Percentiles rank a stretch among this genome's conserved stretches.
Evolutionary conservation across 2,113 vertebrate species (phyloP).

Genomic region (Andinoacara biseriatus): DNA sequence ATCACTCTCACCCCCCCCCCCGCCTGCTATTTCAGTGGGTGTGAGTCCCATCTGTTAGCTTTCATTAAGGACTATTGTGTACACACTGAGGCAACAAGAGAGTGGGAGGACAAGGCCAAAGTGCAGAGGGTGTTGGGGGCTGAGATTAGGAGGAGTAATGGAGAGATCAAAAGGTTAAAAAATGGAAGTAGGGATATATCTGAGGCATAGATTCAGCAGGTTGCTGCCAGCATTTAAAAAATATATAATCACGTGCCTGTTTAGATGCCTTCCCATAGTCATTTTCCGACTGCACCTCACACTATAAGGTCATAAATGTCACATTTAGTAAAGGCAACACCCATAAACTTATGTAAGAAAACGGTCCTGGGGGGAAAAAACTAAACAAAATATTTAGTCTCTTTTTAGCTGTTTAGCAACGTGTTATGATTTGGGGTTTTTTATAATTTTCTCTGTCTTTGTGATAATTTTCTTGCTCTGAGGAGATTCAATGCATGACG

Average conservation of each 20-base stretch:
- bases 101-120: neutral
- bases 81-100: neutral
- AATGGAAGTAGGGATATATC: neutral
- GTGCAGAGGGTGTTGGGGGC: neutral
- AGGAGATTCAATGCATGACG: too few species aligned
- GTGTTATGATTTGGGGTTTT: too few species aligned
- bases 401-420: too few species aligned
- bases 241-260: neutral
- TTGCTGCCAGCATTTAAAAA: neutral
- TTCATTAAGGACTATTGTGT: constrained; percentile 39
- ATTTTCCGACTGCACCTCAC: neutral
- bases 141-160: neutral
- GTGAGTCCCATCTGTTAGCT: neutral
- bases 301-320: neutral
- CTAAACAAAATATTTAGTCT: too few species aligned
- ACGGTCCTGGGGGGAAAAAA: too few species aligned
- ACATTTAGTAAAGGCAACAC: too few species aligned
- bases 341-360: too few species aligned
- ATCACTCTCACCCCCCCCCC: neutral
- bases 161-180: neutral
- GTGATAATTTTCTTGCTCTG: too few species aligned
- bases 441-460: too few species aligned
- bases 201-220: neutral
- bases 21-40: neutral
- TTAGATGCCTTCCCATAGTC: neutral